These are phyloP conservation scores for Drosophila kuntzei DNA, from an alignment of 2,888 invertebrate genomes.

Conservation along the genomic window DNA sequence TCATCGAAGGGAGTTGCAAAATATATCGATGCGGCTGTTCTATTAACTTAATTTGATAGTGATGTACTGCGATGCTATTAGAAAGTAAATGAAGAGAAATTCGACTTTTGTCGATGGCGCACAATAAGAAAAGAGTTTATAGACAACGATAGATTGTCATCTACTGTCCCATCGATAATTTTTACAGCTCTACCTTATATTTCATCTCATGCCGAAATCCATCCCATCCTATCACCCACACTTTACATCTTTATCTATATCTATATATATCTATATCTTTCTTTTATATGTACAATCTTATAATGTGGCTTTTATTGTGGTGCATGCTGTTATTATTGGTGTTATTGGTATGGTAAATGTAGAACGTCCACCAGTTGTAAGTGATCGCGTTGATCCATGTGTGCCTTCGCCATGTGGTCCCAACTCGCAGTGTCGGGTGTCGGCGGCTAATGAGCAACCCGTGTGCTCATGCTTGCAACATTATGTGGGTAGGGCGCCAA, in stretches of 20 bases:
- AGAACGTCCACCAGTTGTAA: constrained; percentile 79
- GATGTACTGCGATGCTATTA: not conserved
- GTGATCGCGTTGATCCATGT: constrained; percentile 89
- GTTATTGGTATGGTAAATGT: constrained; percentile 57
- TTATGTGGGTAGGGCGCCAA: constrained; percentile 93
- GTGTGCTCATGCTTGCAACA: constrained; percentile 92
- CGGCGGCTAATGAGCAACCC: constrained; percentile 89
- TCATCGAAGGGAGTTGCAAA: not conserved
- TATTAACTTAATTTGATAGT: not conserved
- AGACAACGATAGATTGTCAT: not conserved
- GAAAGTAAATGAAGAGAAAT: not conserved
- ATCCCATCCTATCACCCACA: constrained; percentile 23
- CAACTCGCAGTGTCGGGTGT: constrained; percentile 92
- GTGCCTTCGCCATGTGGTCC: constrained; percentile 94
- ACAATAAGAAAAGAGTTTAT: not conserved
- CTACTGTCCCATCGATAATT: not conserved
- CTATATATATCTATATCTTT: constrained; percentile 43
- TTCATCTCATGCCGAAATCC: constrained; percentile 16
- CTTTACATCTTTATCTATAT: constrained; percentile 28
- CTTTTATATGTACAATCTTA: constrained; percentile 64
- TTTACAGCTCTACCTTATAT: constrained; percentile 25
- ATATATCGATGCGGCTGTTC: not conserved
- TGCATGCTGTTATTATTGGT: constrained; percentile 72
- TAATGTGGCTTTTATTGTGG: constrained; percentile 74
- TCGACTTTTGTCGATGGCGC: too few species aligned